Evolutionary conservation across 2,113 vertebrate genomes (phyloP).

Genomic region (Piprites chloris): DNA sequence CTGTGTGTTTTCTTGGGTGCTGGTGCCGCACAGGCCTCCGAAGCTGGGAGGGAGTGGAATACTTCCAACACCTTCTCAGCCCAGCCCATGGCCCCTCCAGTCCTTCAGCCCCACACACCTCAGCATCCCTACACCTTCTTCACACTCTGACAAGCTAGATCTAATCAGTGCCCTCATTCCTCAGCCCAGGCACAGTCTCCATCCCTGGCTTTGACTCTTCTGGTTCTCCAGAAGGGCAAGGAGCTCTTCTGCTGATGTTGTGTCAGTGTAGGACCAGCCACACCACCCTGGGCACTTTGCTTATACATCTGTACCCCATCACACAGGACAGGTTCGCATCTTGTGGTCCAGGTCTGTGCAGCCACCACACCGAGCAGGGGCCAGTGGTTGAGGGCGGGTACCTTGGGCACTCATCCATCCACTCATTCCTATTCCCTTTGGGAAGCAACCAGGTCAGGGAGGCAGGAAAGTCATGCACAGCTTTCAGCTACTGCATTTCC

Average conservation of each 20-base stretch:
- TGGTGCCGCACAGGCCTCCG: not conserved
- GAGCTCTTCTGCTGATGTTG: accelerated
- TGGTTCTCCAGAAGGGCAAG: not conserved
- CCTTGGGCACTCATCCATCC: not conserved
- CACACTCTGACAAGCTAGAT: not conserved
- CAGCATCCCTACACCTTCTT: not conserved
- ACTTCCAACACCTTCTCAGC: not conserved
- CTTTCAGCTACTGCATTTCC: not conserved
- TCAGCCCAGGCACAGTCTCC: not conserved
- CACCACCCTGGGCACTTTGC: not conserved
- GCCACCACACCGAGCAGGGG: not conserved
- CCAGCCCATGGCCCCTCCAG: accelerated
- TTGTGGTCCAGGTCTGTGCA: accelerated
- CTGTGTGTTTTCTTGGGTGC: not conserved
- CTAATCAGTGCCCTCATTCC: not conserved
- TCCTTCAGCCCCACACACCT: not conserved
- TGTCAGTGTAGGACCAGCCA: not conserved
- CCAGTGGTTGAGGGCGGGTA: not conserved
- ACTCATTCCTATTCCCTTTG: not conserved
- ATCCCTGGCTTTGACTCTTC: not conserved
- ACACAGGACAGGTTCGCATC: not conserved
- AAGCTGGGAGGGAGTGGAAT: not conserved
- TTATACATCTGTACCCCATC: not conserved
- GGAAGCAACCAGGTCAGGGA: not conserved
- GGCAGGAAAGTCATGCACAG: not conserved